phyloP scores from a whole-genome alignment of 2,888 invertebrate species.

The Deilephila porcellus region DNA sequence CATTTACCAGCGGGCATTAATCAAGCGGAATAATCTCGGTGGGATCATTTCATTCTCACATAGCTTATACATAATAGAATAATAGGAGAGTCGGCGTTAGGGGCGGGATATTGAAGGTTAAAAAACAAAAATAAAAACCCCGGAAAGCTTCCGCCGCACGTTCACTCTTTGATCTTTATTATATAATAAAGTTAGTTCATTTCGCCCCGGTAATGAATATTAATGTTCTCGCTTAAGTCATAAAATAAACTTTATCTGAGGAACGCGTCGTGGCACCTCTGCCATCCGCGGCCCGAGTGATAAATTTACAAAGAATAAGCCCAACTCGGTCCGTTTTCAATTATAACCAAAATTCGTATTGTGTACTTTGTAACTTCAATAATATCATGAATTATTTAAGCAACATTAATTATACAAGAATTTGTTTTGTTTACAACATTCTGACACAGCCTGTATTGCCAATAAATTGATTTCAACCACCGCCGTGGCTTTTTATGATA shows the following conservation, averaged over 20 bases:
- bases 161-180: constrained; percentile 77
- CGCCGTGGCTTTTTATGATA: constrained; percentile 6
- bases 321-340: constrained; percentile 77
- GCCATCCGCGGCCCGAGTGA: constrained; percentile 67
- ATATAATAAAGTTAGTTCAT: constrained; percentile 82
- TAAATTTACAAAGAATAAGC: constrained; percentile 79
- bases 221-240: constrained; percentile 81
- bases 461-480: constrained; percentile 41
- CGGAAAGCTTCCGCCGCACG: constrained; percentile 50
- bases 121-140: constrained; percentile 54
- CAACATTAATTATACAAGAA: constrained; percentile 50
- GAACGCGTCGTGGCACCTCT: constrained; percentile 70
- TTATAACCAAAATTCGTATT: constrained; percentile 74
- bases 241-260: constrained; percentile 82
- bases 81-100: constrained; percentile 36
- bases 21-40: background rate
- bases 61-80: constrained; percentile 16
- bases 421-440: constrained; percentile 24
- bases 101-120: constrained; percentile 40
- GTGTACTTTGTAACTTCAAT: constrained; percentile 71
- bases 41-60: constrained; percentile 5
- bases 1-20: background rate
- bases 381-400: constrained; percentile 74
- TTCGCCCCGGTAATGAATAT: constrained; percentile 81
- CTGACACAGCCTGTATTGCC: constrained; percentile 37